Base-by-base conservation (phyloP, 1,140 invertebrate genomes). In the Calliphora vicina region DNA sequence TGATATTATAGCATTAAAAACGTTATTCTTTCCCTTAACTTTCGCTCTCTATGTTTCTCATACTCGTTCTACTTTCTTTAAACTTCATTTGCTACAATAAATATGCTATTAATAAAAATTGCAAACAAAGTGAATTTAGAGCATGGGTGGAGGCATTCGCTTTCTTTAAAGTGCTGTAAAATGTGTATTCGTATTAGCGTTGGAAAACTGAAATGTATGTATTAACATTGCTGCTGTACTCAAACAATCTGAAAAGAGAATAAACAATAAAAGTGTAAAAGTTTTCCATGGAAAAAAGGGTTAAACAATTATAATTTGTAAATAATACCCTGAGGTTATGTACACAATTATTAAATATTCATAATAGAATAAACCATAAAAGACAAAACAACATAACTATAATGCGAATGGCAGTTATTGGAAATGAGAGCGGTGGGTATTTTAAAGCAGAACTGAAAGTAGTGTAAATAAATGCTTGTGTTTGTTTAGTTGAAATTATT, bases 251-350 rank as follows among this genome's bases (percentile, higher is more conserved):
- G 20, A 25, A 20, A 67, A 23, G 61, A 67, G 61, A 67, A 67
- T 23, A 67, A 67, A 67, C 61, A 67, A 23, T 67, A 67, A 67
- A 67, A 67, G 61, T 67, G 61, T 23, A 67, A 67, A 67, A 67
- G 61, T 67, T 67, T 67, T 23, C 20, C 35, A 25, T 67, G n/a
- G 25, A 67, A 67, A 67, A 67, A 67, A 25, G 20, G 61, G 61
- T 67, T 67, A 67, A 67, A 25, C 61, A 67, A 67, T 67, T 67
- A 67, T 67, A 67, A 67, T 67, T 67, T 67, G 61, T 67, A 67
- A 67, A 67, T 67, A 67, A 67, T 67, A 67, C 61, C 61, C 61
- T 67, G 9, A 67, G 61, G 20, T 67, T 67, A 25, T 67, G 61
- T 67, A 67, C 61, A 67, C 23, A 67, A 67, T 67, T 67, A 67